Evolutionary conservation across 2,888 invertebrate species (phyloP), one percentile per base, ranked within the genome.

Genomic region (Oscheius onirici): DNA sequence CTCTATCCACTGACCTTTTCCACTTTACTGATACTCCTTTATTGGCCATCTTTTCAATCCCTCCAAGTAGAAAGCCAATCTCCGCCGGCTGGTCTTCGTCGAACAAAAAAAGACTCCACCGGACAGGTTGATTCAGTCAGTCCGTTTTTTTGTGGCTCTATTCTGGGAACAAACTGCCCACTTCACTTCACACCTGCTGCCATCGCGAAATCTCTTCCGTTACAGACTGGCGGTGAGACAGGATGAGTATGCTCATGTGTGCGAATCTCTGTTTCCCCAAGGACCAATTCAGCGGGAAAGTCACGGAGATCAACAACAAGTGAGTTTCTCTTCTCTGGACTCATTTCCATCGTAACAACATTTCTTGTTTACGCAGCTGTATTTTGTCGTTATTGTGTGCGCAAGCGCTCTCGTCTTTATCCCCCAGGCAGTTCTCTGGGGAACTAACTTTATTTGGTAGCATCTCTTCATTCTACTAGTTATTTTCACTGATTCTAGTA

Each of bases 281-380:
- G 26, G 82, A 83, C 61, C 79, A 83, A 60, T 72, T 77, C 49
- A 71, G 73, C 11, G 74, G 68, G 41, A 79, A 79, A 73, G 75
- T 74, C 20, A 68, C 73, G 58, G 80, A 80, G 52, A 80, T 80
- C 72, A 82, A 83, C 70, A 82, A 82, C 60, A 79, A 79, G 81
- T 81, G 52, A 74, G 80, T 75, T 71, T 52, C 13, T n/a, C n/a
- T n/a, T n/a, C 11, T 68, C n/a, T 44, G 46, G 17, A 13, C 46
- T 58, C 20, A 26, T 41, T 43, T 40, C 41, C 20, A 34, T 6
- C 34, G 8, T 8, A 34, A 6, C 34, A 20, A 46, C 15, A n/a
- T 41, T 43, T 43, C n/a, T 41, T 58, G 58, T 58, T 58, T 41
- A 20, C 3, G 11, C 24, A 58, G 58, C 58, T 58, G 41, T 58